phyloP scores from a whole-genome alignment of 2,113 vertebrate species.

The Lasiurus borealis region DNA sequence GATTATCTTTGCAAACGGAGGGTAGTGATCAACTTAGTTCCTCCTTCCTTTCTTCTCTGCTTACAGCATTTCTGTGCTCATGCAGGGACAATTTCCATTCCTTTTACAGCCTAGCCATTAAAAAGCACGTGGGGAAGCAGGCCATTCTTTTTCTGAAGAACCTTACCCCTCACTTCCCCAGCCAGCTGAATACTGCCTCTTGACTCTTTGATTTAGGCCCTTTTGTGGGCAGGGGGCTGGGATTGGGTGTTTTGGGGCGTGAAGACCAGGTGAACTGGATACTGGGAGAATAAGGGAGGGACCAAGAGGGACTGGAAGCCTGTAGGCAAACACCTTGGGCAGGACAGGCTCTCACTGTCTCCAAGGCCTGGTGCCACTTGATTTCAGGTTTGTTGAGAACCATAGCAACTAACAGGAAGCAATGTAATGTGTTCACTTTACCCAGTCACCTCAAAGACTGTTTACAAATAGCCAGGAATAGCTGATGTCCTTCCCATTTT shows the following conservation, averaged over 20 bases:
- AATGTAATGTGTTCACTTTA: neutral
- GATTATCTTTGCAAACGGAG: neutral
- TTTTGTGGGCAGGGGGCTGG: neutral
- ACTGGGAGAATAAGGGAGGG: neutral
- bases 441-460: neutral
- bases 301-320: neutral
- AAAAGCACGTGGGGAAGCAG: constrained; percentile 63
- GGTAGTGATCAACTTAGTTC: neutral
- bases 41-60: constrained; percentile 62
- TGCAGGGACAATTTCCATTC: constrained; percentile 65
- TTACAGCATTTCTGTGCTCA: constrained; percentile 42
- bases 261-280: neutral
- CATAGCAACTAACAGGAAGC: neutral
- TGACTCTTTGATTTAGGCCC: neutral
- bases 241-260: neutral
- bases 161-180: neutral
- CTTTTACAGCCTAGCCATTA: constrained; percentile 81
- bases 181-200: neutral
- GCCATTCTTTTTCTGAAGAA: constrained; percentile 33
- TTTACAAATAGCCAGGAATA: neutral
- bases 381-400: neutral
- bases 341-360: neutral
- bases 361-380: neutral
- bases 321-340: neutral
- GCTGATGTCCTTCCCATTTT: neutral